Percentiles rank a stretch among this genome's conserved stretches.
Conservation (phyloP, 2,797 vertebrate species). For the Sphenodon punctatus region DNA sequence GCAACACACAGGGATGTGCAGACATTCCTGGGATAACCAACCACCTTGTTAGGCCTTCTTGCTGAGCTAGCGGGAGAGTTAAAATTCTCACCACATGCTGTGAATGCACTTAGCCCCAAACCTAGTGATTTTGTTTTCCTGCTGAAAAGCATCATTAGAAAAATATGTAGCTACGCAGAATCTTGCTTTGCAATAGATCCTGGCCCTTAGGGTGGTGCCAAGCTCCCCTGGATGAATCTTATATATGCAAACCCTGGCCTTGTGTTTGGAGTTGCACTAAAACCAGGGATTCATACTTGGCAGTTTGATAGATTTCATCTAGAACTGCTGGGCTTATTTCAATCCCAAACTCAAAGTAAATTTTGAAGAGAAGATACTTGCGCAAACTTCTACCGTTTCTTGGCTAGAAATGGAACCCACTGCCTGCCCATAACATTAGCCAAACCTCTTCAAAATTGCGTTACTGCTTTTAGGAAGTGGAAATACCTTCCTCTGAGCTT, state of each 20-base stretch:
- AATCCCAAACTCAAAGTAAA: background rate
- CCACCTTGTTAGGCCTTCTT: background rate
- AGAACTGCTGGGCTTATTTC: background rate
- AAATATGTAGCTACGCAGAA: background rate
- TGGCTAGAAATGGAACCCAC: no score
- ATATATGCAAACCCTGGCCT: no score
- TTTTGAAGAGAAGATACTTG: no score
- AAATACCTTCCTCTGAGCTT: no score
- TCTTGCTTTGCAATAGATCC: background rate
- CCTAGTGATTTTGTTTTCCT: background rate
- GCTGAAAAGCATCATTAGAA: background rate
- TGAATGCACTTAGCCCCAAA: background rate
- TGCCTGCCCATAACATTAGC: no score
- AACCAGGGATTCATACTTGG: no score
- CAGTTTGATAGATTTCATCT: background rate
- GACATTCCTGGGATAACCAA: background rate
- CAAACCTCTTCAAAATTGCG: no score
- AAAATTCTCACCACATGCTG: background rate
- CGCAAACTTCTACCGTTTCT: no score
- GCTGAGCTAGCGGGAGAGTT: background rate
- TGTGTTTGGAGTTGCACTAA: background rate
- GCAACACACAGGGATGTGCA: background rate
- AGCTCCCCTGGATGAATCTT: no score
- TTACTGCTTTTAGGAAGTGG: no score
- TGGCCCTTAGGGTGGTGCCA: background rate